A percentile compares a stretch with the other conserved stretches of the same genome.
Evolutionary conservation across 2,888 invertebrate species (phyloP).

Genomic region (Spisula solida): DNA sequence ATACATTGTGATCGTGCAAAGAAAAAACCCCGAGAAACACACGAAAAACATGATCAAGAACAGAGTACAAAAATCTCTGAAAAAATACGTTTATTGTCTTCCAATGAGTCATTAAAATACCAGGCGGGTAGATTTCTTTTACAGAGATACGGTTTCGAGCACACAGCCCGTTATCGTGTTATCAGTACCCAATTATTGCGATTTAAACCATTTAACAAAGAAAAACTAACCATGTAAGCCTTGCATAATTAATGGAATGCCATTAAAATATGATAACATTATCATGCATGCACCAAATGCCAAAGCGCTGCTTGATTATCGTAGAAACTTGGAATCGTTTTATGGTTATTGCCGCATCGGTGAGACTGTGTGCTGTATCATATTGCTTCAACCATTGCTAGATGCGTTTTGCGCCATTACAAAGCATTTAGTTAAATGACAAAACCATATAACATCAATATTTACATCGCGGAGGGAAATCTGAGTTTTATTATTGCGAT

Average conservation of each 20-base stretch:
- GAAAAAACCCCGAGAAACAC: too few relatives aligned
- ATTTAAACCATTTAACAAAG: neutral
- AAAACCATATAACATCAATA: slow-evolving; percentile 43
- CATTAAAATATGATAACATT: slow-evolving; percentile 22
- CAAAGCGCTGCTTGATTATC: slow-evolving; percentile 8
- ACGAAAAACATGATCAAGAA: neutral
- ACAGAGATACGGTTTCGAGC: neutral
- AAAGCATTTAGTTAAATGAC: slow-evolving; percentile 38
- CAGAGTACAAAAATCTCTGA: neutral
- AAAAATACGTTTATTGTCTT: neutral
- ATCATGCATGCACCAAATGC: slow-evolving; percentile 9
- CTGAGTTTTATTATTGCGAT: slow-evolving; percentile 40
- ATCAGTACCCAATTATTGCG: slow-evolving; percentile 4
- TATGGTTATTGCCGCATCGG: slow-evolving; percentile 10
- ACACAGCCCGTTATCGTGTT: neutral
- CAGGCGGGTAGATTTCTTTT: neutral
- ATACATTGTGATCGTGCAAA: too few relatives aligned
- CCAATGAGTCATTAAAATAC: slow-evolving; percentile 17
- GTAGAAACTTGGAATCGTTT: slow-evolving; percentile 3
- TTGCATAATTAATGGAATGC: slow-evolving; percentile 10
- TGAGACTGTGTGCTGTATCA: slow-evolving; percentile 14
- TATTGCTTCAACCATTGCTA: slow-evolving; percentile 34
- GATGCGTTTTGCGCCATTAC: slow-evolving; percentile 41
- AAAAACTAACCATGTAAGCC: neutral
- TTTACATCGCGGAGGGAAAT: slow-evolving; percentile 32